Evolutionary conservation across 2,888 invertebrate species (phyloP), one percentile per base, ranked within the genome.

Genomic region (Invenusta paracnida): DNA sequence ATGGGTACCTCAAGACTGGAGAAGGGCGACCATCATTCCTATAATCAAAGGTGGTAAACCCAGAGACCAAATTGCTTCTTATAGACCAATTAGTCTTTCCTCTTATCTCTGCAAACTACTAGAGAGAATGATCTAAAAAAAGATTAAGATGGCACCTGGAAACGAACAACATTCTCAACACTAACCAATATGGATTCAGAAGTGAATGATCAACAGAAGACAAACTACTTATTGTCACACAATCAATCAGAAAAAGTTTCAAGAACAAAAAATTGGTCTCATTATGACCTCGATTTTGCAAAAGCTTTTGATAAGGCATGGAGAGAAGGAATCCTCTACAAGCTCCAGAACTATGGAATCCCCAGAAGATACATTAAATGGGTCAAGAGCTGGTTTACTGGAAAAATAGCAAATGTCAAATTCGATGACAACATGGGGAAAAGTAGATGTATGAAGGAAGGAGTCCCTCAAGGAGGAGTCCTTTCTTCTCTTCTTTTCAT

Each of bases 1-100:
- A n/a, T 73, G 73, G 73, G 73, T 73, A 5, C 73, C 73, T 25
- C 73, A 73, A 73, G 73, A 73, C 23, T 73, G 73, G 73, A 73
- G 73, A 73, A 25, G 27, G 73, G 27, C 73, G 27, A 23, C 73
- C 5, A 73, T 73, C 73, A 73, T 5, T 5, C 73, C 73, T 23
- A 73, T 73, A 2, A 73, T 73, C 25, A 73, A 73, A 73, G 73
- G 23, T 13, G 27, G 73, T 2, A 73, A 73, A 73, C 73, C 73
- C 2, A 73, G 73, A 73, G 73, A 73, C 17, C 73, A 73, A 73
- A 73, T 73, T 23, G 73, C 73, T 73, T 73, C 73, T 25, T 73
- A 73, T 25, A 73, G 73, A 73, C 73, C 73, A 2, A 73, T 25
- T 23, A 73, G 73, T 25, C 25, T 73, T 73, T 73, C 25, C 25